Evolutionary conservation across 1,140 invertebrate species (phyloP).

Genomic region (Aphelinus atriplicis): DNA sequence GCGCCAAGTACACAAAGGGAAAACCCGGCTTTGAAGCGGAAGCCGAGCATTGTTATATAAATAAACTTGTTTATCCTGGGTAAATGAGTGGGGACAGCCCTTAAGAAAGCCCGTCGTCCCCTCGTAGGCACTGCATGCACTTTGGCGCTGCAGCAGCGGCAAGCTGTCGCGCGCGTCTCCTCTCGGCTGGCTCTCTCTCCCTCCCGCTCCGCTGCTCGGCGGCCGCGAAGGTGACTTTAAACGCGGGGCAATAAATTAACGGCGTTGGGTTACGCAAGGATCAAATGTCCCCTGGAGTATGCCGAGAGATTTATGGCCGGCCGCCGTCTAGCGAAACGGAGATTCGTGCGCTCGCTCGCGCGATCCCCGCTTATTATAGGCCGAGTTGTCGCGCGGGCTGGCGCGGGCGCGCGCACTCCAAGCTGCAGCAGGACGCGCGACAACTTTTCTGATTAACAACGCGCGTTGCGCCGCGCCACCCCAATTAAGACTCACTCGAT

Average conservation of each 20-base stretch:
- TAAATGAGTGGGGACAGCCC: slow-evolving; percentile 22
- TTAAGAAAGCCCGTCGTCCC: neutral
- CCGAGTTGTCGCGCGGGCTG: slow-evolving; percentile 55
- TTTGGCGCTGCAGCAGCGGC: neutral
- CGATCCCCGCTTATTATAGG: slow-evolving; percentile 63
- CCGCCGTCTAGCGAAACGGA: too few species aligned
- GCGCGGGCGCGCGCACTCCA: slow-evolving; percentile 3
- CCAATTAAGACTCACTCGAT: slow-evolving; percentile 39
- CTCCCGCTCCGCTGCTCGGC: slow-evolving; percentile 46
- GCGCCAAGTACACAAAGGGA: too few species aligned
- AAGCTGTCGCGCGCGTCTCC: neutral
- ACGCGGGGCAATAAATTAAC: slow-evolving; percentile 68
- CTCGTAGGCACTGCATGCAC: neutral
- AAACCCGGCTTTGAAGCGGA: too few species aligned
- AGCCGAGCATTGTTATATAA: neutral
- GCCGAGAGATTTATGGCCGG: slow-evolving; percentile 63
- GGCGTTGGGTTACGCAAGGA: slow-evolving; percentile 68
- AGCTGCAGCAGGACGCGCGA: slow-evolving; percentile 60
- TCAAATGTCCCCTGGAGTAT: slow-evolving; percentile 68
- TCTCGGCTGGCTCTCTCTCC: neutral
- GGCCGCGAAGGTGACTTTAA: slow-evolving; percentile 63
- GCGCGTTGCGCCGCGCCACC: slow-evolving; percentile 49
- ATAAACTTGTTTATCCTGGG: slow-evolving; percentile 26
- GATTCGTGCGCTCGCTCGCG: too few species aligned
- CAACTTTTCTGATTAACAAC: slow-evolving; percentile 64